phyloP scores from a whole-genome alignment of 2,113 vertebrate species.

The Chionis minor region DNA sequence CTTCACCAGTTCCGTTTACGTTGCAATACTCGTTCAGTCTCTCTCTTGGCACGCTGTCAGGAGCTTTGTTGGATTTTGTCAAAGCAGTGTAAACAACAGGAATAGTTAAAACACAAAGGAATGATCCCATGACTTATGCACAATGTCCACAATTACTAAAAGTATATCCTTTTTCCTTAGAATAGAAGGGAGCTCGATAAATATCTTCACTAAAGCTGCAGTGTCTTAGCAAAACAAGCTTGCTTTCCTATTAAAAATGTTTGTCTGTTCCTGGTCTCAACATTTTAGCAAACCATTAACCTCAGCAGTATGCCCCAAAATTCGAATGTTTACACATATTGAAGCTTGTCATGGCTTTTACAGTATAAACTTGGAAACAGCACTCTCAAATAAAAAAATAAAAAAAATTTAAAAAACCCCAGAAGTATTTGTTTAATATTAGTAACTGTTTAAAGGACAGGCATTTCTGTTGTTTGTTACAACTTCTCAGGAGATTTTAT shows the following conservation, averaged over 20 bases:
- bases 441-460: background rate
- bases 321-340: background rate
- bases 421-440: background rate
- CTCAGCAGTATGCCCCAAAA: background rate
- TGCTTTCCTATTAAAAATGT: background rate
- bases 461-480: background rate
- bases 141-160: background rate
- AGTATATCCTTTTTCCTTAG: background rate
- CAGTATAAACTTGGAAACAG: background rate
- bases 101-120: constrained; percentile 38
- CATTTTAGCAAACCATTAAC: background rate
- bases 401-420: background rate
- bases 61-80: constrained; percentile 37
- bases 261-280: background rate
- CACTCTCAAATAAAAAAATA: background rate
- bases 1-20: constrained; percentile 18
- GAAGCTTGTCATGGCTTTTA: background rate
- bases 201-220: background rate
- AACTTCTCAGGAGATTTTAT: background rate
- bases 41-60: constrained; percentile 29
- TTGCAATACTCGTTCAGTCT: constrained; percentile 41
- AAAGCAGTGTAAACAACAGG: background rate
- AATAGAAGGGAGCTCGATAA: background rate
- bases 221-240: background rate
- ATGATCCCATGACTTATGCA: background rate